Percentiles rank a stretch among this genome's conserved stretches.
Evolutionary conservation across 2,113 vertebrate species (phyloP).

Genomic region (Anhinga rufa): DNA sequence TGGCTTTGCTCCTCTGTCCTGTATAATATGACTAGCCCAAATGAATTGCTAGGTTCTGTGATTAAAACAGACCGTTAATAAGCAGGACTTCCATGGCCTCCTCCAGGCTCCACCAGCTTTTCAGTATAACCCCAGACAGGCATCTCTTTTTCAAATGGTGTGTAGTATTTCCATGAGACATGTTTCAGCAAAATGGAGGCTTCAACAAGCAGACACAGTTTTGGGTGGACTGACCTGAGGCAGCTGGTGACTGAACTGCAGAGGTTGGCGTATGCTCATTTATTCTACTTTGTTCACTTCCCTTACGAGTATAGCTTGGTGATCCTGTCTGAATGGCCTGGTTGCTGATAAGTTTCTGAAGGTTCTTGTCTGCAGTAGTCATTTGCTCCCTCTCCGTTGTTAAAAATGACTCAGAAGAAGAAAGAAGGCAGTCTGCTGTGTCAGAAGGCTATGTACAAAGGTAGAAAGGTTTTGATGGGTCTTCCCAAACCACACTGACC

Average conservation of each 20-base stretch:
- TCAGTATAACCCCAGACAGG: neutral
- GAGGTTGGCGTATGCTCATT: neutral
- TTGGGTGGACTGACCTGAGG: neutral
- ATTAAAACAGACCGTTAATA: neutral
- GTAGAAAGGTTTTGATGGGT: neutral
- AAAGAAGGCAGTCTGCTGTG: neutral
- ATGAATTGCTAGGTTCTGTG: neutral
- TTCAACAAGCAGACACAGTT: neutral
- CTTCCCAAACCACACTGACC: neutral
- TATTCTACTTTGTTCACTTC: neutral
- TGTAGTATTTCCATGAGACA: neutral
- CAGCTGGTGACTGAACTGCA: neutral
- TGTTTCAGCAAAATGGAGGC: neutral
- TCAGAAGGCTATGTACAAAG: neutral
- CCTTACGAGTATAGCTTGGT: neutral
- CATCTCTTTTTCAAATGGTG: neutral
- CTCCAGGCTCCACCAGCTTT: neutral
- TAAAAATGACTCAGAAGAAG: neutral
- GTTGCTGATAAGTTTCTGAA: neutral
- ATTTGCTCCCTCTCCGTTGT: neutral
- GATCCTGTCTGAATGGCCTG: neutral
- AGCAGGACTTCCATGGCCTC: neutral
- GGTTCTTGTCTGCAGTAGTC: neutral
- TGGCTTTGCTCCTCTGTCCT: neutral
- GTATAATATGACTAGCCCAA: neutral